Conservation (phyloP, 2,797 vertebrate species). For the Pristis pectinata region DNA sequence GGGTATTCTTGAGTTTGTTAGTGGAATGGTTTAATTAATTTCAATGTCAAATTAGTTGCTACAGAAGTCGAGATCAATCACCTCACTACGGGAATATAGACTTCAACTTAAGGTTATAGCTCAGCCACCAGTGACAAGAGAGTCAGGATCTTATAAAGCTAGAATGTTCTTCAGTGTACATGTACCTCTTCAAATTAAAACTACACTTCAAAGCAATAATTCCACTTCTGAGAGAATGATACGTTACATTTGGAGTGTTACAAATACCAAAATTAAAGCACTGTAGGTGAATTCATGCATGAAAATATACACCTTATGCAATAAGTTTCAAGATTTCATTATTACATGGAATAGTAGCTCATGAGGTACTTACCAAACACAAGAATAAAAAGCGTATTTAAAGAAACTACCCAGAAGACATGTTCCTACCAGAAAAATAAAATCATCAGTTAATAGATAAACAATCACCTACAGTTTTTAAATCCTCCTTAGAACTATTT, state of each 20-base stretch:
- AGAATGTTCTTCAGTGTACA: not conserved
- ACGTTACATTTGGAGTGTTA: not conserved
- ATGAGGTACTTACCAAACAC: constrained; percentile 81
- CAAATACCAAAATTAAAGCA: not conserved
- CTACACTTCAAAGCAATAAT: not conserved
- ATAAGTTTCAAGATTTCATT: not conserved
- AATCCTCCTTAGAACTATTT: no score
- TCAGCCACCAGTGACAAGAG: not conserved
- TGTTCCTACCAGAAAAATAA: constrained; percentile 71
- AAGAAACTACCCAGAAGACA: constrained; percentile 97
- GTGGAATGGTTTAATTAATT: not conserved
- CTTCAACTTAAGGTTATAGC: no score
- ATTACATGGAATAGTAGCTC: not conserved
- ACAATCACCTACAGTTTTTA: not conserved
- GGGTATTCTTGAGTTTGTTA: not conserved
- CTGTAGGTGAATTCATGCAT: not conserved
- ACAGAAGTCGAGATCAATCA: not conserved
- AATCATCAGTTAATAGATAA: constrained; percentile 11
- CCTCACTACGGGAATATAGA: not conserved
- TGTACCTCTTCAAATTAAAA: not conserved
- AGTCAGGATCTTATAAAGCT: not conserved
- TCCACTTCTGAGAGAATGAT: not conserved
- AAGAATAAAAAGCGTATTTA: constrained; percentile 96
- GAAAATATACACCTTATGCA: not conserved
- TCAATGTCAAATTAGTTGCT: not conserved